Percentiles rank a stretch among this genome's conserved stretches.
phyloP scores from a whole-genome alignment of 1,140 invertebrate genomes.

The Sogatella furcifera region DNA sequence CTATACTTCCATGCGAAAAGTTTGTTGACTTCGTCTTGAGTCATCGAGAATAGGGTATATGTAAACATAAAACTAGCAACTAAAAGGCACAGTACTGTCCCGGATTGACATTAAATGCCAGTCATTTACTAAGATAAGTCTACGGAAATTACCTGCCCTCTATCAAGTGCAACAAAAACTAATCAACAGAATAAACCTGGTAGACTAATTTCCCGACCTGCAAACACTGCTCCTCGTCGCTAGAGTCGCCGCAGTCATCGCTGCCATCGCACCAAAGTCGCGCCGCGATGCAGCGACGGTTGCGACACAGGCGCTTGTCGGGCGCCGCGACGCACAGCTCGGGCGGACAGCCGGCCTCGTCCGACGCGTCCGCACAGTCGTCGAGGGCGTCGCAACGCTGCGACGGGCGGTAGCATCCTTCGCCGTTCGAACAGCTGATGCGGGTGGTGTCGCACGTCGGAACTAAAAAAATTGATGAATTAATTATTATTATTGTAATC shows the following conservation, averaged over 20 bases:
- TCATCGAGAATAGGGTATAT: too few species aligned
- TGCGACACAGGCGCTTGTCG: conserved; percentile 33
- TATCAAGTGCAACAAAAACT: too few species aligned
- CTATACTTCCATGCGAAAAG: too few species aligned
- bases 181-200: too few species aligned
- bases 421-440: conserved; percentile 16
- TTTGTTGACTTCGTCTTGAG: too few species aligned
- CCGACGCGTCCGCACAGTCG: conserved; percentile 17
- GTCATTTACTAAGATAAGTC: too few species aligned
- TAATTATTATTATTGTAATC: too few species aligned
- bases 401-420: conserved; percentile 14
- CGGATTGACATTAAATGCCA: too few species aligned
- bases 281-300: conserved; percentile 39
- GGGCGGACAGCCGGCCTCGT: conserved; percentile 14
- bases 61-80: too few species aligned
- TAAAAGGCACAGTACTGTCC: too few species aligned
- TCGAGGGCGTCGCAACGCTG: conserved; percentile 9
- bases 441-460: background rate
- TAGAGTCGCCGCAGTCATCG: conserved; percentile 42
- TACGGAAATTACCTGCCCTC: too few species aligned
- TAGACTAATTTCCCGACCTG: too few species aligned
- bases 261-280: conserved; percentile 39
- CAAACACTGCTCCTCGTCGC: conserved; percentile 38
- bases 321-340: conserved; percentile 6
- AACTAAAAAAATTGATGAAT: conserved; percentile 6